Conservation (phyloP, 2,888 invertebrate genomes). For the Colostygia pectinataria region DNA sequence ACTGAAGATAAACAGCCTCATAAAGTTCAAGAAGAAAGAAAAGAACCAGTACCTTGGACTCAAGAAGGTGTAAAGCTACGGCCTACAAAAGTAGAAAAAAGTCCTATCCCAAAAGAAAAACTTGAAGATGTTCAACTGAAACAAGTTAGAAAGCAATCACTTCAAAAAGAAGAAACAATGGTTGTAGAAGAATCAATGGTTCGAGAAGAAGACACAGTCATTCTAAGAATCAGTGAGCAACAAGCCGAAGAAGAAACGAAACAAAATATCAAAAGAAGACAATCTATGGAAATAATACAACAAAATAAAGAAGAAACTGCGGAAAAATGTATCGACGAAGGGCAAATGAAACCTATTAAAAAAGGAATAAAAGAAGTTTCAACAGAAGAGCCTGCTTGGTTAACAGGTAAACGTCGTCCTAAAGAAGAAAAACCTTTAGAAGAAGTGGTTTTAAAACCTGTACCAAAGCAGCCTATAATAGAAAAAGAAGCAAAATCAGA, state of each 20-base stretch:
- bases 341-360: slow-evolving; percentile 43
- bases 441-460: slow-evolving; percentile 47
- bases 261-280: background rate
- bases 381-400: slow-evolving; percentile 46
- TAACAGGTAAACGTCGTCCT: slow-evolving; percentile 1
- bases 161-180: slow-evolving; percentile 59
- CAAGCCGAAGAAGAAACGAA: slow-evolving; percentile 21
- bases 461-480: slow-evolving; percentile 9
- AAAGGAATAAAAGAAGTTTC: slow-evolving; percentile 36
- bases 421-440: slow-evolving; percentile 26
- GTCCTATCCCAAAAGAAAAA: slow-evolving; percentile 79
- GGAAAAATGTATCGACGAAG: slow-evolving; percentile 60
- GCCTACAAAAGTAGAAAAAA: slow-evolving; percentile 83
- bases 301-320: slow-evolving; percentile 12
- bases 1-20: slow-evolving; percentile 39
- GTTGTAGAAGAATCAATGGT: slow-evolving; percentile 81
- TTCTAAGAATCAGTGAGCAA: slow-evolving; percentile 68
- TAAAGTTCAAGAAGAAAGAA: slow-evolving; percentile 44
- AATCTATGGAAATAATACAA: slow-evolving; percentile 17
- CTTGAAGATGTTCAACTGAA: slow-evolving; percentile 70
- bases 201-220: slow-evolving; percentile 82
- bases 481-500: slow-evolving; percentile 59
- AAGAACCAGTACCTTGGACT: slow-evolving; percentile 80
- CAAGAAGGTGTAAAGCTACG: slow-evolving; percentile 85
- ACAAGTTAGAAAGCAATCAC: slow-evolving; percentile 62